These are phyloP conservation scores for Tychaedon coryphoeus DNA, from an alignment of 2,113 vertebrate species.

Conservation along the genomic window DNA sequence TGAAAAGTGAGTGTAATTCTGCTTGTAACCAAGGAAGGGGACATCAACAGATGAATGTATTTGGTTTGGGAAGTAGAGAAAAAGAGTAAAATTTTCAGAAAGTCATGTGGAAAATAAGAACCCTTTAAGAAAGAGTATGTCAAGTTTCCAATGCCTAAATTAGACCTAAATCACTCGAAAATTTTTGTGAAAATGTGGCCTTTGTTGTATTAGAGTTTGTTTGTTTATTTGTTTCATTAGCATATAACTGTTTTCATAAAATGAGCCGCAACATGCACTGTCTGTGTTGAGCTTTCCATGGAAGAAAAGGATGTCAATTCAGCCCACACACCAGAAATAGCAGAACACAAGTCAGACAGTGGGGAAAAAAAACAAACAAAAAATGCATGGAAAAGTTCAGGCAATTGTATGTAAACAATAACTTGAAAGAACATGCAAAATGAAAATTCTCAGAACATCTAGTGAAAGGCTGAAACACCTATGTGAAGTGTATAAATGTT, in stretches of 20 bases:
- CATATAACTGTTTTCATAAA: background rate
- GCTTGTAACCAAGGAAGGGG: background rate
- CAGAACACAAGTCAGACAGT: background rate
- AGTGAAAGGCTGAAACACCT: background rate
- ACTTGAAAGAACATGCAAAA: background rate
- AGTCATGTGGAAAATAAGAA: background rate
- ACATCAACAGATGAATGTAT: background rate
- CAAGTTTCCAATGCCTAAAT: background rate
- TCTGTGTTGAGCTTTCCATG: background rate
- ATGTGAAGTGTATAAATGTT: background rate
- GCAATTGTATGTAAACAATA: background rate
- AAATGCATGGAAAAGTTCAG: background rate
- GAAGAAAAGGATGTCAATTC: background rate
- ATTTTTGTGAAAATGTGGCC: background rate
- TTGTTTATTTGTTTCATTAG: background rate
- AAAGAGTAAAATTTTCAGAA: background rate
- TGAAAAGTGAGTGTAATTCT: background rate
- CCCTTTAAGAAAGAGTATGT: background rate
- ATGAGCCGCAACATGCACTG: background rate
- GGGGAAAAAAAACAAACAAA: fast-evolving
- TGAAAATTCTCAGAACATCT: background rate
- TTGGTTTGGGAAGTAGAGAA: background rate
- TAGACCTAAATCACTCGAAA: background rate
- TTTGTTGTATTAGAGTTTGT: background rate
- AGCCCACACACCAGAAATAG: background rate